A percentile compares a stretch with the other conserved stretches of the same genome.
These are phyloP conservation scores for Zaprionus kolodkinae DNA, from an alignment of 1,140 invertebrate genomes.

Conservation along the genomic window DNA sequence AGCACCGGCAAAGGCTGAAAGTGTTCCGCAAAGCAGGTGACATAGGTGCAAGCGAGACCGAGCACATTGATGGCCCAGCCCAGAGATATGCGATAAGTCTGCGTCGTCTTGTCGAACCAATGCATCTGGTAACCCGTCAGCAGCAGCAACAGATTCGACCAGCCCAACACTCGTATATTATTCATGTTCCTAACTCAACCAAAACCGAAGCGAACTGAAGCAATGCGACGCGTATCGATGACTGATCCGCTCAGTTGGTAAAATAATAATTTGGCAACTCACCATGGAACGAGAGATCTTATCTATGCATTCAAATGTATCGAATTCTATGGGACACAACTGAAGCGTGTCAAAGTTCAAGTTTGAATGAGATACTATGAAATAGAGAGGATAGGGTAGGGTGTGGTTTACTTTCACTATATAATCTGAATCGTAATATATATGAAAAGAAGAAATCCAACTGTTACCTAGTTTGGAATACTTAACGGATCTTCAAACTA, in stretches of 20 bases:
- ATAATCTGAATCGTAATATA: neutral
- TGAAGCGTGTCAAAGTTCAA: constrained; percentile 35
- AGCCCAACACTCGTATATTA: constrained; percentile 54
- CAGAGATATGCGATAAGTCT: constrained; percentile 55
- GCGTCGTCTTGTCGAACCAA: constrained; percentile 57
- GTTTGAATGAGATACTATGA: neutral
- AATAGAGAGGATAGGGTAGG: too few relatives aligned
- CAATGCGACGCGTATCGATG: neutral
- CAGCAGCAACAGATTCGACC: constrained; percentile 58
- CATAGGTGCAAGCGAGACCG: constrained; percentile 52
- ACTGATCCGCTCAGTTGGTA: constrained; percentile 13
- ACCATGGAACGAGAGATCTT: constrained; percentile 20
- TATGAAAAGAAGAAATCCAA: too few relatives aligned
- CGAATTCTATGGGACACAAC: constrained; percentile 18
- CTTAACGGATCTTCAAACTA: neutral
- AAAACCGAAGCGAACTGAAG: neutral
- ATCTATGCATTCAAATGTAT: constrained; percentile 53
- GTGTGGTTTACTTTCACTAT: too few relatives aligned
- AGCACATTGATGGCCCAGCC: constrained; percentile 49
- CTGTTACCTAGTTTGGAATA: too few relatives aligned
- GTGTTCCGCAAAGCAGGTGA: constrained; percentile 65
- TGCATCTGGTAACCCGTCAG: constrained; percentile 70
- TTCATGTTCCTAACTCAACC: constrained; percentile 50
- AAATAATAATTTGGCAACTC: neutral
- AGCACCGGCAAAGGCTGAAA: constrained; percentile 57